Conservation (phyloP, 2,797 vertebrate species). For the Pseudochromis fuscus region DNA sequence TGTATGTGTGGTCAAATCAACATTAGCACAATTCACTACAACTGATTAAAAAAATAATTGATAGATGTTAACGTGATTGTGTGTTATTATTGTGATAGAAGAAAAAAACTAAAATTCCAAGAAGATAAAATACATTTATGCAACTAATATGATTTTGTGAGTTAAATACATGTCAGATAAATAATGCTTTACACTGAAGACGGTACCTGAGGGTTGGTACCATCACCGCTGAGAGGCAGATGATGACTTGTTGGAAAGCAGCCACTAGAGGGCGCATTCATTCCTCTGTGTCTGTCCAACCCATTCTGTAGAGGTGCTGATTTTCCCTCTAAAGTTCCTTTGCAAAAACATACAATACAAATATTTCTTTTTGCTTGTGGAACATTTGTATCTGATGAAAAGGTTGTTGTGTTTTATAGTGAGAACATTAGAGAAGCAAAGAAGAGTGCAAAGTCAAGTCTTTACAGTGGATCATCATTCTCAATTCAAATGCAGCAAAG, state of each 20-base stretch:
- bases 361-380: background rate
- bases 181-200: background rate
- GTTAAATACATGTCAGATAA: constrained; percentile 1
- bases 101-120: no score
- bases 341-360: background rate
- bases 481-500: no score
- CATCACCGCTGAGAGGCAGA: background rate
- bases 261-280: constrained; percentile 65
- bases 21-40: background rate
- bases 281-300: constrained; percentile 11
- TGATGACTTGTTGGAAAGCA: background rate
- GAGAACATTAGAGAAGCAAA: no score
- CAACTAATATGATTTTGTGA: constrained; percentile 1
- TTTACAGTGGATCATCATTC: no score
- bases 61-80: no score
- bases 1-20: constrained; percentile 26
- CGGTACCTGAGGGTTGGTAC: background rate
- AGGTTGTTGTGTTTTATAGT: background rate
- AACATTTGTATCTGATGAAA: no score
- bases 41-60: background rate
- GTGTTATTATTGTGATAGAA: no score
- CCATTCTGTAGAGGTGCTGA: background rate
- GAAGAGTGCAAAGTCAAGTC: no score
- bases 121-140: no score
- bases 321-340: background rate